Evolutionary conservation across 92 coral and sea anemone genomes (phyloP).

Genomic region (Bergia puertoricense): DNA sequence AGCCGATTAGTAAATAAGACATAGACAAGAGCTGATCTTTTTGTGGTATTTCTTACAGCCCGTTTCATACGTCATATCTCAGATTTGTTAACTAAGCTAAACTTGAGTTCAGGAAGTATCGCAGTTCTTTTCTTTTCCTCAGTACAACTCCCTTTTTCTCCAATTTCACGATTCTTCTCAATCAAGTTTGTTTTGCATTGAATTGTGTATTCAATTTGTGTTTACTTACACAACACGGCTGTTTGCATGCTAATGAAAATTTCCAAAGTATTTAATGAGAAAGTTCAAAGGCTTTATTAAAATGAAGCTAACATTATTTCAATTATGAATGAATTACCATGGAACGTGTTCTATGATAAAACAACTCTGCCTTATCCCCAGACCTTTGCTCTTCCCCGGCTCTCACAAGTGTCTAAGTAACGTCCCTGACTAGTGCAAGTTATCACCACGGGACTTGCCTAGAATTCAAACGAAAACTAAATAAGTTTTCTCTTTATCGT

Average conservation of each 20-base stretch:
- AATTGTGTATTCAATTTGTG: slow-evolving; percentile 23
- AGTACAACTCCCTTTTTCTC: not conserved
- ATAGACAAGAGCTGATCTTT: not conserved
- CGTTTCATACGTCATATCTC: not conserved
- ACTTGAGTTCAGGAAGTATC: not conserved
- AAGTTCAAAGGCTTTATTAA: slow-evolving; percentile 59
- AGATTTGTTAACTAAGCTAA: not conserved
- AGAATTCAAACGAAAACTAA: too few relatives aligned
- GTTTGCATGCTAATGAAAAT: slow-evolving; percentile 63
- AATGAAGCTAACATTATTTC: slow-evolving; percentile 66
- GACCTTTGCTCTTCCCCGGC: not conserved
- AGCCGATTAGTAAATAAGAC: not conserved
- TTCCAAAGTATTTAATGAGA: slow-evolving; percentile 66
- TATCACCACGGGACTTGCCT: too few relatives aligned
- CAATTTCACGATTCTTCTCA: not conserved
- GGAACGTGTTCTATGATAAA: slow-evolving; percentile 29
- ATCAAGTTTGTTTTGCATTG: slow-evolving; percentile 1
- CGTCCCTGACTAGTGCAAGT: too few relatives aligned
- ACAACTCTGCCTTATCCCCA: not conserved
- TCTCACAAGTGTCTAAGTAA: too few relatives aligned
- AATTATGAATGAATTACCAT: slow-evolving; percentile 67
- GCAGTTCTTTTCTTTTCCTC: not conserved
- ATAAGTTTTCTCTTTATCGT: too few relatives aligned
- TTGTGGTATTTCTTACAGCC: not conserved
- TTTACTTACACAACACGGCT: slow-evolving; percentile 59